Conservation (phyloP, 2,797 vertebrate genomes). For the Lycodopsis pacificus region DNA sequence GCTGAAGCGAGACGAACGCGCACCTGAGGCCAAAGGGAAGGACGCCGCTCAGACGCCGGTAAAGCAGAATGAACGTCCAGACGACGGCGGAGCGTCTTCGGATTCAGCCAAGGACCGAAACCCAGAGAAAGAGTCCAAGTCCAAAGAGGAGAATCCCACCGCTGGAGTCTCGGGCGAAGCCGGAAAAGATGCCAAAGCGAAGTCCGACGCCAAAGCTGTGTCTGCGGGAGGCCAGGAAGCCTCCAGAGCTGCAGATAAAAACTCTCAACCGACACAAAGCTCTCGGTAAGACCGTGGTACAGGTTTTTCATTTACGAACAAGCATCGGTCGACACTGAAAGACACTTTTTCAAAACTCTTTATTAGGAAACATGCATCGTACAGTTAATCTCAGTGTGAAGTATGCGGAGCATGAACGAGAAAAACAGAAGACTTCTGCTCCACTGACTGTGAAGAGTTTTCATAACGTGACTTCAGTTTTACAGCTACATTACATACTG, state of each 20-base stretch:
- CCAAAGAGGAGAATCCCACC: constrained; percentile 2
- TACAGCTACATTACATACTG: rapidly evolving
- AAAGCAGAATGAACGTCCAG: not conserved
- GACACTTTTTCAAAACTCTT: too few relatives aligned
- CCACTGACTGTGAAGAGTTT: not conserved
- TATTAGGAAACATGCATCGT: too few relatives aligned
- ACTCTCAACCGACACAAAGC: constrained; percentile 1
- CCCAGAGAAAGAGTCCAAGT: not conserved
- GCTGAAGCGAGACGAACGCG: not conserved
- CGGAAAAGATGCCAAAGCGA: not conserved
- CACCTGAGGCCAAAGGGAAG: rapidly evolving
- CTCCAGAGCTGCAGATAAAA: not conserved
- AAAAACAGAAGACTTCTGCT: too few relatives aligned
- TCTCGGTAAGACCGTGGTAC: not conserved
- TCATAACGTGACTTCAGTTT: not conserved
- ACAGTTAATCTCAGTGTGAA: too few relatives aligned
- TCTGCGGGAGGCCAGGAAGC: rapidly evolving
- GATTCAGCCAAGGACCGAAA: constrained; percentile 16
- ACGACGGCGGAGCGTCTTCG: not conserved
- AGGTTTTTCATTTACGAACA: not conserved
- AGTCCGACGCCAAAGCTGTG: constrained; percentile 33
- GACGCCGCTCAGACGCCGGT: not conserved
- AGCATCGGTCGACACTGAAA: too few relatives aligned
- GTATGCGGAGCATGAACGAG: too few relatives aligned
- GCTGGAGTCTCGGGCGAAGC: constrained; percentile 11